Conservation (phyloP, 2,797 vertebrate genomes). For the Muscicapa comitata region DNA sequence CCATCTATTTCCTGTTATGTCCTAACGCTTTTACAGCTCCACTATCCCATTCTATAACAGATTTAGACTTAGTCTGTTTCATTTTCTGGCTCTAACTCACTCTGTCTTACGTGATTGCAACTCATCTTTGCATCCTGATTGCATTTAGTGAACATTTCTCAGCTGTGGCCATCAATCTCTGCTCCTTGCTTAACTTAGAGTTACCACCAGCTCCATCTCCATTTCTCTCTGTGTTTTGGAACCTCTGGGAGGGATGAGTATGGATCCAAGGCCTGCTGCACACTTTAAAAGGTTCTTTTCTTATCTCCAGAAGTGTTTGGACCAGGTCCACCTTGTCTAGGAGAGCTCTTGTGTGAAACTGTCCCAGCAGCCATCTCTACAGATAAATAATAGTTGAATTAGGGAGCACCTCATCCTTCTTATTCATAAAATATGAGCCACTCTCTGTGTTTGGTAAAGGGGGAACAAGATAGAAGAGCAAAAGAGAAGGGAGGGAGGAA, state of each 20-base stretch:
- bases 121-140: not conserved
- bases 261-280: accelerated
- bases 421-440: not conserved
- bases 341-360: not conserved
- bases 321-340: not conserved
- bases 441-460: not conserved
- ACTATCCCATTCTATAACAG: not conserved
- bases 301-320: not conserved
- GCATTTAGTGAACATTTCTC: not conserved
- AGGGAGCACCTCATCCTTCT: not conserved
- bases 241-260: not conserved
- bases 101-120: not conserved
- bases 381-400: not conserved
- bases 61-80: not conserved
- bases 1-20: not conserved
- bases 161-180: not conserved
- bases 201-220: not conserved
- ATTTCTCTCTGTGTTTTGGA: not conserved
- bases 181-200: not conserved
- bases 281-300: not conserved
- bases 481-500: not conserved
- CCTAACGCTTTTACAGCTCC: not conserved
- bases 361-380: not conserved
- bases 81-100: not conserved
- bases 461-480: not conserved